Evolutionary conservation across 1,140 invertebrate genomes (phyloP).

Genomic region (Hylyphantes graminicola): DNA sequence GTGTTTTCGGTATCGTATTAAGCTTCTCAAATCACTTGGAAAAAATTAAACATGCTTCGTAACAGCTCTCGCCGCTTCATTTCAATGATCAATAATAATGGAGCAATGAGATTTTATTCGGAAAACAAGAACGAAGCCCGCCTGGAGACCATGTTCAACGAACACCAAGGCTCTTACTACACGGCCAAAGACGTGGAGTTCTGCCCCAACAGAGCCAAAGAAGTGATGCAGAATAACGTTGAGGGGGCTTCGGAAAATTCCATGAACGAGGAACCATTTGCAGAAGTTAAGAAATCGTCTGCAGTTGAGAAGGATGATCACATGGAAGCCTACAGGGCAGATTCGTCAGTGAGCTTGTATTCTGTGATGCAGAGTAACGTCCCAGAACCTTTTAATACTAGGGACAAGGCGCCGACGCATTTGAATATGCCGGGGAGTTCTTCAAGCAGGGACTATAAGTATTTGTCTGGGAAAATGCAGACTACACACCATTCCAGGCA

Average conservation of each 20-base stretch:
- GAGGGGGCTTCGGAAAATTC: constrained; percentile 23
- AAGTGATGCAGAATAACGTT: constrained; percentile 52
- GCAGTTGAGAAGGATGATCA: constrained; percentile 10
- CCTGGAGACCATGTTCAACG: constrained; percentile 5
- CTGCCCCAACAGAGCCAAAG: constrained; percentile 40
- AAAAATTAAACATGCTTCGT: no score
- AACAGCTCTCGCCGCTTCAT: no score
- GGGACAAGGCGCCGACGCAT: constrained; percentile 43
- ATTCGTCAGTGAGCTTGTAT: constrained; percentile 41
- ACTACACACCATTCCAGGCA: constrained; percentile 54
- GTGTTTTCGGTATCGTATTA: no score
- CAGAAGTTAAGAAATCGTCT: not conserved
- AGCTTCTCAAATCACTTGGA: no score
- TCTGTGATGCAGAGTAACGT: constrained; percentile 57
- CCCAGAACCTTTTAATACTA: constrained; percentile 38
- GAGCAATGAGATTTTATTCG: not conserved
- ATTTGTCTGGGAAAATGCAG: constrained; percentile 51
- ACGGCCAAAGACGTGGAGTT: constrained; percentile 55
- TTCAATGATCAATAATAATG: no score
- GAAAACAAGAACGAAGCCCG: not conserved
- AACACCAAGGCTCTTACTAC: constrained; percentile 32
- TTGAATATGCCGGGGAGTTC: constrained; percentile 55
- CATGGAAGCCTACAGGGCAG: constrained; percentile 26
- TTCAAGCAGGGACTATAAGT: constrained; percentile 26
- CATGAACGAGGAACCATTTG: not conserved